These are phyloP conservation scores for Deilephila elpenor DNA, from an alignment of 2,888 invertebrate species.

Conservation along the genomic window DNA sequence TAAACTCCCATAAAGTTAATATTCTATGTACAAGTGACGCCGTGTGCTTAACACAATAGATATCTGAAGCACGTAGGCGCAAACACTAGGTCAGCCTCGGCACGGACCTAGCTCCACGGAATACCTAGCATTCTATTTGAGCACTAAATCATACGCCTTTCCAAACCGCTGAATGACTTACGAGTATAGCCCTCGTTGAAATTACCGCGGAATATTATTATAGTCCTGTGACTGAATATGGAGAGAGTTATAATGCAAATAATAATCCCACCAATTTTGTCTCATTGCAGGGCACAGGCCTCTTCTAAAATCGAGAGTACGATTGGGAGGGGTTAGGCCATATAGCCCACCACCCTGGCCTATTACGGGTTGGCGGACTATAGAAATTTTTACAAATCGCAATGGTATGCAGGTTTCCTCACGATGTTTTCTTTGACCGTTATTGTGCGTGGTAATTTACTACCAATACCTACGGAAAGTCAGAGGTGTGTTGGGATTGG, in stretches of 20 bases:
- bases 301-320: background rate
- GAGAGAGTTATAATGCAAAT: too few relatives aligned
- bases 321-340: too few relatives aligned
- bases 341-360: too few relatives aligned
- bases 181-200: background rate
- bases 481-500: too few relatives aligned
- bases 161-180: background rate
- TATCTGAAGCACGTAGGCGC: conserved; percentile 9
- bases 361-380: too few relatives aligned
- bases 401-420: too few relatives aligned
- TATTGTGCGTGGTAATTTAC: too few relatives aligned
- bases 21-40: background rate
- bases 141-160: conserved; percentile 8
- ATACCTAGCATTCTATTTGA: conserved; percentile 18
- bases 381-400: too few relatives aligned
- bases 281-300: background rate
- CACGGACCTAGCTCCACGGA: background rate
- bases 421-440: too few relatives aligned
- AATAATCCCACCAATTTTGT: background rate
- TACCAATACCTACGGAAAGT: too few relatives aligned
- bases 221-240: too few relatives aligned
- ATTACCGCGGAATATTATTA: background rate
- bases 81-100: conserved; percentile 4
- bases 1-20: background rate
- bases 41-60: conserved; percentile 1